phyloP scores from a whole-genome alignment of 1,140 invertebrate genomes.

The Caenorhabditis brenneri region DNA sequence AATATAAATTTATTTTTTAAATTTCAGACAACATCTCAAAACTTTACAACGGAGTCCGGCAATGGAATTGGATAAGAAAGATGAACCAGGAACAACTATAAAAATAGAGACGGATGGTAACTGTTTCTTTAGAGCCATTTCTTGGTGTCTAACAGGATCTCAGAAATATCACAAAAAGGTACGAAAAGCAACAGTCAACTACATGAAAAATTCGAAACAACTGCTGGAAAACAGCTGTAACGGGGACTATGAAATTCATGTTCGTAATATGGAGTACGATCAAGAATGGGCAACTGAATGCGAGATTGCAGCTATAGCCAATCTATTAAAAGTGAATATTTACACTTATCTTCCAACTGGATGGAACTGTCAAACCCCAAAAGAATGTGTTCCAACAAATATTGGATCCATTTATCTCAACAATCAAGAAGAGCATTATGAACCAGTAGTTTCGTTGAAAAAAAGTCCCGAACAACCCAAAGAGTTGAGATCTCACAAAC shows the following conservation, averaged over 20 bases:
- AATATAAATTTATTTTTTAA: not conserved
- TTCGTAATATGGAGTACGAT: not conserved
- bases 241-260: not conserved
- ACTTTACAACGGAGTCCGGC: not conserved
- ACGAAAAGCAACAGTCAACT: not conserved
- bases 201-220: not conserved
- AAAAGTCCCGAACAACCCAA: not conserved
- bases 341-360: not conserved
- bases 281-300: not conserved
- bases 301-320: not conserved
- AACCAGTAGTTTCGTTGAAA: not conserved
- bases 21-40: not conserved
- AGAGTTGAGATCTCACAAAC: not conserved
- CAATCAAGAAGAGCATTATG: not conserved
- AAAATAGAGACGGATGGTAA: not conserved
- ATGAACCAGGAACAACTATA: not conserved
- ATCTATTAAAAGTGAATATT: not conserved
- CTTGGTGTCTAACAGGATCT: not conserved
- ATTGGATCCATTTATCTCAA: not conserved
- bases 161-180: not conserved
- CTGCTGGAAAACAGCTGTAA: not conserved
- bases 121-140: conserved; percentile 2
- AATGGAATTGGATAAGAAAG: not conserved
- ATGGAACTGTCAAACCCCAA: not conserved
- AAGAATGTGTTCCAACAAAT: not conserved